These are phyloP conservation scores for Planococcus citri DNA, from an alignment of 1,140 invertebrate species.

Conservation along the genomic window DNA sequence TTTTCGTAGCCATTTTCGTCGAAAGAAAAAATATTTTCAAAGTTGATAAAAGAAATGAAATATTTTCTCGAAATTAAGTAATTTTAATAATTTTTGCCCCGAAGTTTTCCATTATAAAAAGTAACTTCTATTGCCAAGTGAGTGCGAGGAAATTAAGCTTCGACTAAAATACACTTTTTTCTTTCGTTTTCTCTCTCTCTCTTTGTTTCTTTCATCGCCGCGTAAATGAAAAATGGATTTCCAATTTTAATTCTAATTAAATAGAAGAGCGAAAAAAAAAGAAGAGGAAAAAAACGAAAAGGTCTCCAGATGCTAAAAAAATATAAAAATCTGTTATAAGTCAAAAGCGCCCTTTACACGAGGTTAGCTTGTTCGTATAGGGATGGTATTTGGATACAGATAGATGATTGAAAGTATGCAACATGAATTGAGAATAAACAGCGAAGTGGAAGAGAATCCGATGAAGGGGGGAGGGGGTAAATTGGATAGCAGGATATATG, in stretches of 20 bases:
- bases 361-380: too few species aligned
- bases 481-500: too few species aligned
- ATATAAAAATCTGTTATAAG: constrained; percentile 13
- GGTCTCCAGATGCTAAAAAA: constrained; percentile 9
- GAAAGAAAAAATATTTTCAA: too few species aligned
- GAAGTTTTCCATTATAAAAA: not conserved
- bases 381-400: too few species aligned
- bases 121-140: not conserved
- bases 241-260: constrained; percentile 21
- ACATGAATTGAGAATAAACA: too few species aligned
- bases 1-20: too few species aligned
- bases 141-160: not conserved
- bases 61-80: not conserved
- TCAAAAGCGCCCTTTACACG: not conserved
- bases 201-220: too few species aligned
- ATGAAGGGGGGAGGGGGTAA: too few species aligned
- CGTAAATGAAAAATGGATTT: constrained; percentile 15
- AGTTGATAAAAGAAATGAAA: too few species aligned
- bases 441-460: too few species aligned
- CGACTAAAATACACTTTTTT: not conserved
- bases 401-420: too few species aligned
- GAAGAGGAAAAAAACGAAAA: not conserved
- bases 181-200: too few species aligned
- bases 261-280: not conserved
- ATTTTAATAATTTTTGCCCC: not conserved